A percentile compares a stretch with the other conserved stretches of the same genome.
These are phyloP conservation scores for Crax fasciolata DNA, from an alignment of 2,797 vertebrate genomes.

Conservation along the genomic window DNA sequence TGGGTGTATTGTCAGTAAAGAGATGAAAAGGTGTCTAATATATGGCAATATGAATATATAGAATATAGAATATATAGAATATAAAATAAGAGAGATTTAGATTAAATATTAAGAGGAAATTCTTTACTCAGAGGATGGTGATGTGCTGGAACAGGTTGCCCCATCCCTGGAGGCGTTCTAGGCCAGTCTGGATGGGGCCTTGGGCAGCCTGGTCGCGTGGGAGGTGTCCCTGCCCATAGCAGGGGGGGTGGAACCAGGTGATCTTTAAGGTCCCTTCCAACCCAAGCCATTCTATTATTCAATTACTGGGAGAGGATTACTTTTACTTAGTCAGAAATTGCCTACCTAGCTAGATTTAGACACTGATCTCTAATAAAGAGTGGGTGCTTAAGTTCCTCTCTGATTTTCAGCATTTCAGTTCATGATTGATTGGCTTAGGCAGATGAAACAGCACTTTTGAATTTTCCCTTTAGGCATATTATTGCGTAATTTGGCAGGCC, in stretches of 20 bases:
- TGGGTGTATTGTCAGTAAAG: neutral
- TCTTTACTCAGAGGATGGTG: neutral
- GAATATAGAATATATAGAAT: no score
- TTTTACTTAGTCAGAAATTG: neutral
- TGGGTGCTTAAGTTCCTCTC: neutral
- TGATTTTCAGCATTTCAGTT: neutral
- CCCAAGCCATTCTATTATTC: neutral
- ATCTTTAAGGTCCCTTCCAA: neutral
- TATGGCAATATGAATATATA: no score
- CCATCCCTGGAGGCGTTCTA: neutral
- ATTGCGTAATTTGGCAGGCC: neutral
- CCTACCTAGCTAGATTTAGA: neutral
- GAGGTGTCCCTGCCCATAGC: no score
- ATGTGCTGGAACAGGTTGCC: neutral
- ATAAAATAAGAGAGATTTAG: neutral
- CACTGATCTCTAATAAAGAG: neutral
- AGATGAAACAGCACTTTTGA: neutral
- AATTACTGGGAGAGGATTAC: neutral
- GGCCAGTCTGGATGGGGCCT: neutral
- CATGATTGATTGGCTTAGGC: neutral
- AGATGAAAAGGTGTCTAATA: neutral
- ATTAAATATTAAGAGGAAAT: neutral
- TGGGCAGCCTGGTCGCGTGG: neutral
- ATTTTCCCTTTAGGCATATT: neutral
- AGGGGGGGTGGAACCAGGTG: neutral